Conservation (phyloP, 2,113 vertebrate species). For the Pituophis catenifer region DNA sequence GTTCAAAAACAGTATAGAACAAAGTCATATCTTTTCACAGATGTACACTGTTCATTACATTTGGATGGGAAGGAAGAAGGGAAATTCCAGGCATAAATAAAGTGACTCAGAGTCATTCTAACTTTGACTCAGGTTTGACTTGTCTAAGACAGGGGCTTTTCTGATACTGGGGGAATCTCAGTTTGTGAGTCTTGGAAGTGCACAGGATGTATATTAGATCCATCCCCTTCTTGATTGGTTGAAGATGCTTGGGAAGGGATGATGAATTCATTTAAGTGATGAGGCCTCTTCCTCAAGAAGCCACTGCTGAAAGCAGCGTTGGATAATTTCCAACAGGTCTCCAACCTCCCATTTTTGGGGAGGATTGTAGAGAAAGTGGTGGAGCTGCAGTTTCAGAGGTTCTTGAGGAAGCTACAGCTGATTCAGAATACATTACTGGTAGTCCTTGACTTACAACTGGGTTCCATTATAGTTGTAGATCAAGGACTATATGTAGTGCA, state of each 20-base stretch:
- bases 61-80: not conserved
- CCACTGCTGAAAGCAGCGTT: not conserved
- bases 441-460: not conserved
- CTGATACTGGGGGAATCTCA: not conserved
- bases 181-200: not conserved
- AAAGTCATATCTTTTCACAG: not conserved
- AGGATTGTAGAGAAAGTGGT: not conserved
- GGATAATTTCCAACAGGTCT: not conserved
- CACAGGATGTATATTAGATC: not conserved
- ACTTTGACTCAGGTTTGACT: not conserved
- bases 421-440: not conserved
- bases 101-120: not conserved
- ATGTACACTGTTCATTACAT: not conserved
- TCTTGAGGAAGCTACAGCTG: not conserved
- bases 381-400: not conserved
- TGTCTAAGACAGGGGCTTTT: not conserved
- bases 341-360: not conserved
- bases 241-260: not conserved
- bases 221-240: not conserved
- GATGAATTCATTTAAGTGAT: not conserved
- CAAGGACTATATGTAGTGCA: not conserved
- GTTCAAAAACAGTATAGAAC: not conserved
- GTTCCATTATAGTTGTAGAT: not conserved
- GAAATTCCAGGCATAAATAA: not conserved
- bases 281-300: not conserved